Conservation (phyloP, 2,888 invertebrate genomes). For the Axea sp. region DNA sequence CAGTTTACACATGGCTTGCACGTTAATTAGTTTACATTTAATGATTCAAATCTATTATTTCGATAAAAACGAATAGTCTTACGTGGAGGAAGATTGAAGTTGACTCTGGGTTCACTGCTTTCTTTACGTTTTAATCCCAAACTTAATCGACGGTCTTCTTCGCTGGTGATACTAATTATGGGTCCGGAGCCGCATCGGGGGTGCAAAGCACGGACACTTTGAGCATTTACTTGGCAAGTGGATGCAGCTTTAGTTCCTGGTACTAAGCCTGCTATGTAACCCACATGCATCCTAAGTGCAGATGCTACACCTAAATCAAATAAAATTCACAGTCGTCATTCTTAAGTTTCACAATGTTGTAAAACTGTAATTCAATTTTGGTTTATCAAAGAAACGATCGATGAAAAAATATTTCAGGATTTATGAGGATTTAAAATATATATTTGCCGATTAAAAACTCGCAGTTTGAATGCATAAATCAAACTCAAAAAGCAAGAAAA, state of each 20-base stretch:
- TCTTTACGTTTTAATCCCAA: constrained; percentile 75
- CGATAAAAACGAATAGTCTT: no score
- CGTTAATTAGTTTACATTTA: no score
- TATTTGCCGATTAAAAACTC: no score
- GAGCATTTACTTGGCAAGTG: constrained; percentile 74
- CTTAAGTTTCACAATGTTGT: background rate
- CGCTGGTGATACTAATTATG: constrained; percentile 76
- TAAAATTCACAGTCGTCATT: constrained; percentile 10
- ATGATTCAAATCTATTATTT: no score
- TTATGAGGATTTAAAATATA: no score
- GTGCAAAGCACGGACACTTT: constrained; percentile 71
- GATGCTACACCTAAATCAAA: constrained; percentile 82
- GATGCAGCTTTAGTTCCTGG: constrained; percentile 82
- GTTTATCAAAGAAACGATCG: background rate
- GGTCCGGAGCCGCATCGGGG: constrained; percentile 77
- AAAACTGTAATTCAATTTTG: background rate
- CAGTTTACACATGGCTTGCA: no score
- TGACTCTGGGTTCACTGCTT: constrained; percentile 83
- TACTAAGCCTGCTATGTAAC: constrained; percentile 85
- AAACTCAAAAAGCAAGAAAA: no score
- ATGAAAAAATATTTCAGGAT: no score
- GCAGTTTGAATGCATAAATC: no score
- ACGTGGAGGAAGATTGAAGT: constrained; percentile 80
- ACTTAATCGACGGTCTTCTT: constrained; percentile 76
- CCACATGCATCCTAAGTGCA: constrained; percentile 86